Conservation (phyloP, 2,888 invertebrate genomes). For the Dendrolimus houi region DNA sequence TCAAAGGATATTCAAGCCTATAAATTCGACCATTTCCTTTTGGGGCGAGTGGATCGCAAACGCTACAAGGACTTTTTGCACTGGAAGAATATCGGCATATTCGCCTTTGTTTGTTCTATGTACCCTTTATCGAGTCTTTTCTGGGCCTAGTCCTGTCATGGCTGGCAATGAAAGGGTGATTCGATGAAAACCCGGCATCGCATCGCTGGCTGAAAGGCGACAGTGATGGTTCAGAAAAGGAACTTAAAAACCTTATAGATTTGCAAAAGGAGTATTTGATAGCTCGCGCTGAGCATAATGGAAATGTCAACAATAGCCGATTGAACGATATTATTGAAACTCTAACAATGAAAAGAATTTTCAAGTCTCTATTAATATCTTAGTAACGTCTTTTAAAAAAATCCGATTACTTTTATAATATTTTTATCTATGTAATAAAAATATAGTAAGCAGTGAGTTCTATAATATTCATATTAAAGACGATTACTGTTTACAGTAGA, state of each 20-base stretch:
- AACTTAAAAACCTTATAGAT: slow-evolving; percentile 19
- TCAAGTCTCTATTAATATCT: no score
- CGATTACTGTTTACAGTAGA: no score
- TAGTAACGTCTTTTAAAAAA: no score
- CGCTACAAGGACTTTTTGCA: slow-evolving; percentile 20
- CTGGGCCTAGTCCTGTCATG: slow-evolving; percentile 23
- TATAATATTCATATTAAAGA: no score
- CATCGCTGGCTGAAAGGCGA: slow-evolving; percentile 25
- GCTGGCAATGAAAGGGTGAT: slow-evolving; percentile 24
- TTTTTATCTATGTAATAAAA: no score
- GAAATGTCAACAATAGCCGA: no score
- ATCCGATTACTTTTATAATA: no score
- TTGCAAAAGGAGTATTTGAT: slow-evolving; percentile 17
- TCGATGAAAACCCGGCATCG: slow-evolving; percentile 17
- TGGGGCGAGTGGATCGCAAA: slow-evolving; percentile 27
- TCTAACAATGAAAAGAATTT: no score
- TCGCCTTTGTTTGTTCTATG: slow-evolving; percentile 13
- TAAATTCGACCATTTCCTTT: slow-evolving; percentile 22
- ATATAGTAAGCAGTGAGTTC: no score
- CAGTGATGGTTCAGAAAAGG: slow-evolving; percentile 15
- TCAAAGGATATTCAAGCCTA: slow-evolving; percentile 21
- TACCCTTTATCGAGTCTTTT: slow-evolving; percentile 14
- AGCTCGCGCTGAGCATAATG: slow-evolving; percentile 4
- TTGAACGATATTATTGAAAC: no score
- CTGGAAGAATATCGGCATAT: slow-evolving; percentile 21